Base-by-base conservation (phyloP, 2,888 invertebrate species). In the Eumacrocentrus americanus region DNA sequence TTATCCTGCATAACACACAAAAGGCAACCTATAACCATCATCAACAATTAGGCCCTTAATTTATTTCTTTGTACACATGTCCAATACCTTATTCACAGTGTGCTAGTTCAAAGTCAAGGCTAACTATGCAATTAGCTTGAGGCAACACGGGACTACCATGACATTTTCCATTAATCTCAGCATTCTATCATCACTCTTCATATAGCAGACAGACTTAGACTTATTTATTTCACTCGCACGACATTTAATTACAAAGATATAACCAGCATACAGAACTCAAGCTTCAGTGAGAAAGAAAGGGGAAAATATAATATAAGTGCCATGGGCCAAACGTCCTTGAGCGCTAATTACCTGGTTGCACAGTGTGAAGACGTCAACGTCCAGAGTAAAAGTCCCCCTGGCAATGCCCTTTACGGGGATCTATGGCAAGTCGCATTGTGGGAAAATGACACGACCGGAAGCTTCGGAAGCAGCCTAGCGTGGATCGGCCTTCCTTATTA, bases 391-490 rank as follows among this genome's bases (percentile, higher is more conserved):
- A 51, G 51, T 51, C 20, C 37, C 11, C 48, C 37, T 37, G 35
- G 22, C 35, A 34, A 51, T 51, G 51, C n/a, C 29, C 25, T 48
- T 16, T n/a, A 16, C 14, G 34, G 34, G 16, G 16, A 5, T 14
- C 9, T 14, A n/a, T 29, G 7, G 29, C 48, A 48, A 23, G 48
- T 48, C 48, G 58, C 42, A 65, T 65, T 69, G 67, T 71, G 69
- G 68, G 64, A 67, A 70, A 68, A 63, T 46, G 61, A 65, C 62
- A 61, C 70, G 66, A 52, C 70, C 72, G 72, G 72, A 72, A 72
- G 67, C 65, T 66, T 63, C 64, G 62, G 67, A 71, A 64, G 67
- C 71, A 71, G 40, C 64, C 61, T 70, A 68, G 55, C 70, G 67
- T 70, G 70, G 65, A 62, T 61, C 54, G 20, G 60, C 40, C 47